These are phyloP conservation scores for Puma concolor DNA, from an alignment of 2,113 vertebrate species.

Conservation along the genomic window DNA sequence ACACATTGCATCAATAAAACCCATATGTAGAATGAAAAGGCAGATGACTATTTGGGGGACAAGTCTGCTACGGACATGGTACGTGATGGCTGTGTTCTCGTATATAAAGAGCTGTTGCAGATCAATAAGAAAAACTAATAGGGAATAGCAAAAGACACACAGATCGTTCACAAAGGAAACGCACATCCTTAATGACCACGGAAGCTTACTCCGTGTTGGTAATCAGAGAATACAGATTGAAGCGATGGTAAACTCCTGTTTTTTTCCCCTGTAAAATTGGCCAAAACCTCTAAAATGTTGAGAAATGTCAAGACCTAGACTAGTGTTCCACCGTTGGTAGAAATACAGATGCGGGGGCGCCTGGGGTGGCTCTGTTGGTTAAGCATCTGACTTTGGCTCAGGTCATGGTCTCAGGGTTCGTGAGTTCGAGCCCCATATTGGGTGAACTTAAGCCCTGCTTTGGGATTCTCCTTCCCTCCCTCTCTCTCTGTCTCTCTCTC, in stretches of 20 bases:
- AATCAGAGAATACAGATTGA: background rate
- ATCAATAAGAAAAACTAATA: background rate
- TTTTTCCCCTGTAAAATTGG: background rate
- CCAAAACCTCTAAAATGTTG: background rate
- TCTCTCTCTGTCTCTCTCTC: no score
- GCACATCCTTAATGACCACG: background rate
- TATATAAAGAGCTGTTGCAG: background rate
- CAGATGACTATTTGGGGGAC: background rate
- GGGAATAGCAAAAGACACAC: background rate
- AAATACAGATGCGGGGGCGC: background rate
- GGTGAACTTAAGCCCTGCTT: no score
- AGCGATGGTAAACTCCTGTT: background rate
- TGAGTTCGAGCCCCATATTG: no score
- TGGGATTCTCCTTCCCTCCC: no score
- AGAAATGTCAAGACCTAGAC: background rate
- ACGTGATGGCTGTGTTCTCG: accelerated
- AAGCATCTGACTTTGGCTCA: no score
- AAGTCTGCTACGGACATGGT: background rate
- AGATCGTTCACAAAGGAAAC: background rate
- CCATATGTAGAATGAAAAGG: background rate
- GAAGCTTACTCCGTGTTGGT: background rate
- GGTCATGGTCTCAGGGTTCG: no score
- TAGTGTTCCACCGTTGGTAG: background rate
- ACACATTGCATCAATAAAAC: background rate
- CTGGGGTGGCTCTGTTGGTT: no score